These are phyloP conservation scores for Paramormyrops hopkinsi DNA, from an alignment of 2,797 vertebrate species.

Conservation along the genomic window DNA sequence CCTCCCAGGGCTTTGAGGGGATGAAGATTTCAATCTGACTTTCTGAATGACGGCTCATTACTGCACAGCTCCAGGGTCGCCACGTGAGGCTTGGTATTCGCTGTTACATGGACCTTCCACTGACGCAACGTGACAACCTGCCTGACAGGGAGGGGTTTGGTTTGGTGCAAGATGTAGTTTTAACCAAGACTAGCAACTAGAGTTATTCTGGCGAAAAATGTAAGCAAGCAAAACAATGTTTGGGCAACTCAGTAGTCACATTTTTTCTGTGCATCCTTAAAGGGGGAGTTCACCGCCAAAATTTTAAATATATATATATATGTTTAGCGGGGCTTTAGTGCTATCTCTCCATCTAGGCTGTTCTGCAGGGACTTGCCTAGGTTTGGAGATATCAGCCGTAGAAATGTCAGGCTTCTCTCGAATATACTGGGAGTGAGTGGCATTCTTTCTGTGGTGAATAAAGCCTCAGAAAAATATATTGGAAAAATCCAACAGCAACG, in stretches of 20 bases:
- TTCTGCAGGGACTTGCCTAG: background rate
- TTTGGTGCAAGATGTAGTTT: background rate
- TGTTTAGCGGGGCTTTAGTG: background rate
- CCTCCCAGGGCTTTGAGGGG: constrained; percentile 6
- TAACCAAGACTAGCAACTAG: background rate
- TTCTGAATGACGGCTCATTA: constrained; percentile 16
- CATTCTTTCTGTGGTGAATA: background rate
- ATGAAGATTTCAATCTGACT: constrained; percentile 17
- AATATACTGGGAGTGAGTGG: background rate
- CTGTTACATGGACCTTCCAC: background rate
- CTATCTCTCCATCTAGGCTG: background rate
- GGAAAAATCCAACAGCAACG: background rate
- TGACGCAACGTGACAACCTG: background rate
- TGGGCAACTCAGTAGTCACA: background rate
- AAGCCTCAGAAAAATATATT: background rate
- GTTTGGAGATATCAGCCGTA: background rate
- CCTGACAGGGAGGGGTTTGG: background rate
- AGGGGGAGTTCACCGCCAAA: background rate
- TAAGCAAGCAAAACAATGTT: background rate
- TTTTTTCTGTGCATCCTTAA: background rate
- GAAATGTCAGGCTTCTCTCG: background rate
- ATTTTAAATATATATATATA: background rate
- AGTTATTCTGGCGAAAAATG: background rate
- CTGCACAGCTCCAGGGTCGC: background rate
- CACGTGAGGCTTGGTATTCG: background rate